Evolutionary conservation across 2,797 vertebrate species (phyloP).

Genomic region (Tapera naevia): DNA sequence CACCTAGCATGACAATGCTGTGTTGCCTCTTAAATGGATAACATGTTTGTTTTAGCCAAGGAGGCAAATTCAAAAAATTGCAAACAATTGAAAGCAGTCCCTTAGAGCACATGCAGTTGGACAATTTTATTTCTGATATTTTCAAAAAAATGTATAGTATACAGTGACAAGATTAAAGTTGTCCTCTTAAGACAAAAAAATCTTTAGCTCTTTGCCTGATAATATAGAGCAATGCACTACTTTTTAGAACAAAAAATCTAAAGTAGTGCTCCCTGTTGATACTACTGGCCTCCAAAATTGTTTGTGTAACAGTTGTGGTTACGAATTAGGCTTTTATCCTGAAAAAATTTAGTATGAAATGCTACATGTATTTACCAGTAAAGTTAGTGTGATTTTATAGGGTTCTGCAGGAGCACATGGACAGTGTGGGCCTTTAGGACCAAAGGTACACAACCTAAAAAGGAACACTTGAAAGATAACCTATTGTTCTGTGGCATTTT

Average conservation of each 20-base stretch:
- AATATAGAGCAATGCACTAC: neutral
- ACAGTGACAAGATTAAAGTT: neutral
- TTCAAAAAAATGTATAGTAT: neutral
- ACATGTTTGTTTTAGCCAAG: neutral
- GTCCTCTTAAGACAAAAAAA: neutral
- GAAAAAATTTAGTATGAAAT: neutral
- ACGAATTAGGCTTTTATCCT: neutral
- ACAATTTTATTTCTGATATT: neutral
- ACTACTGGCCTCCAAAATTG: neutral
- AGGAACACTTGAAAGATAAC: neutral
- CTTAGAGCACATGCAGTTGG: neutral
- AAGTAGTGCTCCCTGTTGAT: neutral
- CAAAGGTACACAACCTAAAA: conserved; percentile 68
- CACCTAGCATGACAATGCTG: neutral
- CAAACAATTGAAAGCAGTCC: neutral
- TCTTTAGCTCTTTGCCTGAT: neutral
- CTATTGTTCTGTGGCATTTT: neutral
- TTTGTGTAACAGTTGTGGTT: neutral
- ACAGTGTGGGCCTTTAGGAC: conserved; percentile 74
- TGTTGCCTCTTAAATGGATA: neutral
- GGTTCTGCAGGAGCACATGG: conserved; percentile 70
- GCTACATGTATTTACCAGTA: neutral
- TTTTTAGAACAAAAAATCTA: neutral
- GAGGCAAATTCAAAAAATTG: neutral
- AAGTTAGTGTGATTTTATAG: conserved; percentile 3